phyloP scores from a whole-genome alignment of 2,113 vertebrate species.

The Prionailurus bengalensis region DNA sequence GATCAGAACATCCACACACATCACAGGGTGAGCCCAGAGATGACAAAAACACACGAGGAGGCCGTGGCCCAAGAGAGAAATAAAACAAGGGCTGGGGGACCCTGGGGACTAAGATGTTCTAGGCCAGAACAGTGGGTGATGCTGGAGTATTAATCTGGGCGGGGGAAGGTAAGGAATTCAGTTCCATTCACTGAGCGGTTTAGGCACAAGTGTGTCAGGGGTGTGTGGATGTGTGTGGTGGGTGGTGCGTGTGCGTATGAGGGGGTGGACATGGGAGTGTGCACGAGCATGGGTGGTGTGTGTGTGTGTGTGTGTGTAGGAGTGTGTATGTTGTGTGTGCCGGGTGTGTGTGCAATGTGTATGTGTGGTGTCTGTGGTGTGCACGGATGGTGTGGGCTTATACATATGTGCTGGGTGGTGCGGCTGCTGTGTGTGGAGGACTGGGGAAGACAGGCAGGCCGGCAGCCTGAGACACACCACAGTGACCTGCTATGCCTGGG shows the following conservation, averaged over 20 bases:
- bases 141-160: background rate
- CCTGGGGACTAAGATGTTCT: background rate
- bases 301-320: background rate
- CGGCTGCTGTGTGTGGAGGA: background rate
- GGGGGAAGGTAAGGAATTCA: background rate
- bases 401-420: background rate
- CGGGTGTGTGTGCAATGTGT: background rate
- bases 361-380: background rate
- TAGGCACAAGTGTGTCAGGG: too few relatives aligned
- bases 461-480: background rate
- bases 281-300: too few relatives aligned
- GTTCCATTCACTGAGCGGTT: background rate
- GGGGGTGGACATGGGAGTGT: background rate
- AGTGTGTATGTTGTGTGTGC: background rate
- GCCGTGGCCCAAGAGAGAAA: fast-evolving
- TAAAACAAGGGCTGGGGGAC: too few relatives aligned
- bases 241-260: too few relatives aligned
- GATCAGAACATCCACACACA: background rate
- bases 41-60: fast-evolving
- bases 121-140: background rate
- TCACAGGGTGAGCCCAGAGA: too few relatives aligned
- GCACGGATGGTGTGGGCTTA: too few relatives aligned
- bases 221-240: background rate
- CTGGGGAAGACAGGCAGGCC: background rate
- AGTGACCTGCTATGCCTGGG: background rate